Conservation (phyloP, 37 sponge, comb jelly and placozoan genomes). For the Spongilla lacustris region DNA sequence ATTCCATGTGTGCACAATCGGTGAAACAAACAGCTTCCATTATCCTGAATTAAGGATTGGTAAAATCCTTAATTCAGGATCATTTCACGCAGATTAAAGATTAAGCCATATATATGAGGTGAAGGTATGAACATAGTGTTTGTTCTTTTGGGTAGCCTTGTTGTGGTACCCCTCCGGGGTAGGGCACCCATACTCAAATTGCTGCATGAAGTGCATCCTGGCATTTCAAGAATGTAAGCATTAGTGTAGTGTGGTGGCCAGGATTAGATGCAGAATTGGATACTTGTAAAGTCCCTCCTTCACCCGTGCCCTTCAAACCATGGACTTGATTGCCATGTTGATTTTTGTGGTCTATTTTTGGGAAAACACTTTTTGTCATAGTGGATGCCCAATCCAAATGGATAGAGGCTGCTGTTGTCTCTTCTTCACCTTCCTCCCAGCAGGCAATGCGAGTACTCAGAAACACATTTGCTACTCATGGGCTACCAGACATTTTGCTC, state of each 20-base stretch:
- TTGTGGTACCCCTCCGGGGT: slow-evolving; percentile 8
- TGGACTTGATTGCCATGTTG: slow-evolving; percentile 47
- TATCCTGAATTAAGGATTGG: no score
- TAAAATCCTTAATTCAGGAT: no score
- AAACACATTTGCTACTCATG: slow-evolving; percentile 30
- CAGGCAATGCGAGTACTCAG: slow-evolving; percentile 24
- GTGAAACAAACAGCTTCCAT: no score
- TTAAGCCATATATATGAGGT: no score
- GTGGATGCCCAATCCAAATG: slow-evolving; percentile 43
- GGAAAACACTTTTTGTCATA: slow-evolving; percentile 34
- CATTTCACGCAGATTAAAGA: no score
- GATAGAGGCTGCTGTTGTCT: slow-evolving; percentile 21
- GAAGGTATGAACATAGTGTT: slow-evolving; percentile 18
- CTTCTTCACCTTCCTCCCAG: slow-evolving; percentile 20
- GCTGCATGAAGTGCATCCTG: slow-evolving; percentile 42
- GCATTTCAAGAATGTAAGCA: slow-evolving; percentile 14
- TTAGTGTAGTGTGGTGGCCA: slow-evolving; percentile 55
- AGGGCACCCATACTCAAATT: not conserved
- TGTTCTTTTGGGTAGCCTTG: slow-evolving; percentile 26
- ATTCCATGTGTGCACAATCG: no score
- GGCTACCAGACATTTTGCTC: slow-evolving; percentile 39
- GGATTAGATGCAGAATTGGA: slow-evolving; percentile 28
- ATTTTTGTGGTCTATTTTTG: slow-evolving; percentile 21
- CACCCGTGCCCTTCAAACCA: slow-evolving; percentile 43
- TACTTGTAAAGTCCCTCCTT: slow-evolving; percentile 5